Percentiles rank a stretch among this genome's conserved stretches.
Conservation (phyloP, 2,888 invertebrate species). For the Chloroclystis v-ata region DNA sequence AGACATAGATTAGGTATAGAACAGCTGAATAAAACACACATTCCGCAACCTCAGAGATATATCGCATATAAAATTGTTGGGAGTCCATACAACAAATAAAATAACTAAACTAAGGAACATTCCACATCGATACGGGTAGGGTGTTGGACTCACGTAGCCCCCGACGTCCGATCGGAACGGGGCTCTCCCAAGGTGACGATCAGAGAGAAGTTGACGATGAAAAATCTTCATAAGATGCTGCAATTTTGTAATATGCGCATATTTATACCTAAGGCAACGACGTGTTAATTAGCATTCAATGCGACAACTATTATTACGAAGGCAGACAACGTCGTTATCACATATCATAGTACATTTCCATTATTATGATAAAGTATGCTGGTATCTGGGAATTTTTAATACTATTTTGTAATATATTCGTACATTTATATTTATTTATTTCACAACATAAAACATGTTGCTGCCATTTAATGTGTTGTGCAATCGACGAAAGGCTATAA, state of each 20-base stretch:
- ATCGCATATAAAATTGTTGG: constrained; percentile 16
- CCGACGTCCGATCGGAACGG: constrained; percentile 63
- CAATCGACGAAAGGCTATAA: constrained; percentile 8
- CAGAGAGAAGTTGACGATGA: constrained; percentile 85
- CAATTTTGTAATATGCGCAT: constrained; percentile 78
- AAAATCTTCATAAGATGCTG: constrained; percentile 85
- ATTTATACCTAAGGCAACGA: constrained; percentile 76
- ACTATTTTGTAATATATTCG: too few relatives aligned
- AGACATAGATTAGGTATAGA: constrained; percentile 16
- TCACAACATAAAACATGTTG: too few relatives aligned
- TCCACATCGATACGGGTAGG: constrained; percentile 71
- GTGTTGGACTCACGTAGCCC: constrained; percentile 71
- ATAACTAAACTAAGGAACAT: constrained; percentile 58
- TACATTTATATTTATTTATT: too few relatives aligned
- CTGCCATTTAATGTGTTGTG: background rate
- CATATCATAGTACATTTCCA: too few relatives aligned
- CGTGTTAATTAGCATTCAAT: constrained; percentile 55
- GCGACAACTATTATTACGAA: constrained; percentile 18
- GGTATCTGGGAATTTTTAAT: too few relatives aligned
- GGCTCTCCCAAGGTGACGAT: constrained; percentile 73
- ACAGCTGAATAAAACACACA: constrained; percentile 24
- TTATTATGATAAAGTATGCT: too few relatives aligned
- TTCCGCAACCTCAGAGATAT: constrained; percentile 17
- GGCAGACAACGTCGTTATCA: background rate
- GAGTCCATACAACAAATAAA: constrained; percentile 29